Percentiles rank a stretch among this genome's conserved stretches.
phyloP scores from a whole-genome alignment of 2,888 invertebrate species.

The Thecophora atra region DNA sequence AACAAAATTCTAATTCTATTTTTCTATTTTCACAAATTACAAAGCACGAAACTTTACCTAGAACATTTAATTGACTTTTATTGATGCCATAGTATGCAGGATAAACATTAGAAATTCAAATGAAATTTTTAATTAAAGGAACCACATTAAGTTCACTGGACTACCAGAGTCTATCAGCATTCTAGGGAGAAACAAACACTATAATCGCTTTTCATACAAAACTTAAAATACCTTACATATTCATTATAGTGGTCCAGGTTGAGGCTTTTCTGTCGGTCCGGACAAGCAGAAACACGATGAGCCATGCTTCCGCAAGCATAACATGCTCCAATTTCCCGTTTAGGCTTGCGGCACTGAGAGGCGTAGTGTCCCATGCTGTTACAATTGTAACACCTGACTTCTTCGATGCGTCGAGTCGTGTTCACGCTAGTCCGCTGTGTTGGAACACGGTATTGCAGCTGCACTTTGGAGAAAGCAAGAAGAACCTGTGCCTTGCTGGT shows the following conservation, averaged over 20 bases:
- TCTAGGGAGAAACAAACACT: slow-evolving; percentile 37
- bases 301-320: slow-evolving; percentile 37
- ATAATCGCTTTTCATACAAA: slow-evolving; percentile 6
- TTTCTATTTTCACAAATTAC: slow-evolving; percentile 32
- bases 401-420: not conserved
- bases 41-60: slow-evolving; percentile 35
- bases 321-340: slow-evolving; percentile 38
- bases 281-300: slow-evolving; percentile 29
- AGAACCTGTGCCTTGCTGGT: slow-evolving; percentile 29
- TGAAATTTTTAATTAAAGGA: slow-evolving; percentile 31
- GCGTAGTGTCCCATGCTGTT: slow-evolving; percentile 39
- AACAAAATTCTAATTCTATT: slow-evolving; percentile 15
- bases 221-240: slow-evolving; percentile 19
- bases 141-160: slow-evolving; percentile 40
- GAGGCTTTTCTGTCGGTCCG: not conserved
- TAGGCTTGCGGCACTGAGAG: slow-evolving; percentile 37
- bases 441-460: slow-evolving; percentile 16
- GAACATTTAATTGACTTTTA: slow-evolving; percentile 39
- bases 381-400: slow-evolving; percentile 39
- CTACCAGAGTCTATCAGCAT: slow-evolving; percentile 45
- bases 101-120: slow-evolving; percentile 14
- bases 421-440: not conserved
- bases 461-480: slow-evolving; percentile 36
- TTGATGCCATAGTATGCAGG: slow-evolving; percentile 38
- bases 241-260: not conserved